phyloP scores from a whole-genome alignment of 2,888 invertebrate genomes.

The Blastobasis lacticolella region DNA sequence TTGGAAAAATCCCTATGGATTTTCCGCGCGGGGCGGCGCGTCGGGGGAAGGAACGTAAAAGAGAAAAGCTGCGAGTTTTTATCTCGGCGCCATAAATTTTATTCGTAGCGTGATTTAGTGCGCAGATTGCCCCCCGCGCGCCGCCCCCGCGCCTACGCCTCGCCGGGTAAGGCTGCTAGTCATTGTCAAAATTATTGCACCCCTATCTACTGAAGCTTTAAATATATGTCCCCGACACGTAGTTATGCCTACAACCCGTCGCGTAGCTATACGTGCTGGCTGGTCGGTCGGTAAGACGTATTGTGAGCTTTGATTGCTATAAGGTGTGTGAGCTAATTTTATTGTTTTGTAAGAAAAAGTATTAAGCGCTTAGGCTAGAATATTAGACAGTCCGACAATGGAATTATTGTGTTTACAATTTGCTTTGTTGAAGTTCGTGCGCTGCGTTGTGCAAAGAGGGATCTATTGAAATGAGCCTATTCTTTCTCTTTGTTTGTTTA shows the following conservation, averaged over 20 bases:
- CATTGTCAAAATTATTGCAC: constrained; percentile 76
- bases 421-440: too few species aligned
- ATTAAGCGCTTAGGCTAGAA: too few species aligned
- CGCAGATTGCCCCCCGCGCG: constrained; percentile 71
- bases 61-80: constrained; percentile 77
- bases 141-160: constrained; percentile 65
- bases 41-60: constrained; percentile 71
- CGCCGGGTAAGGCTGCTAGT: constrained; percentile 72
- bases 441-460: constrained; percentile 6
- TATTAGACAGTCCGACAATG: too few species aligned
- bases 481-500: constrained; percentile 38
- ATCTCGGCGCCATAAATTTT: constrained; percentile 77
- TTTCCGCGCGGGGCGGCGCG: constrained; percentile 54
- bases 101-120: constrained; percentile 77
- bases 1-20: constrained; percentile 75
- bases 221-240: constrained; percentile 72
- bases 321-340: too few species aligned
- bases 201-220: constrained; percentile 74
- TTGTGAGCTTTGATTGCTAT: too few species aligned
- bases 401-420: too few species aligned
- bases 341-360: too few species aligned
- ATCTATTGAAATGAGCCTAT: constrained; percentile 28
- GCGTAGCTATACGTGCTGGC: constrained; percentile 18
- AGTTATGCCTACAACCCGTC: constrained; percentile 65
- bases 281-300: too few species aligned